A percentile compares a stretch with the other conserved stretches of the same genome.
These are phyloP conservation scores for Parnassius orleans DNA, from an alignment of 2,888 invertebrate genomes.

Conservation along the genomic window DNA sequence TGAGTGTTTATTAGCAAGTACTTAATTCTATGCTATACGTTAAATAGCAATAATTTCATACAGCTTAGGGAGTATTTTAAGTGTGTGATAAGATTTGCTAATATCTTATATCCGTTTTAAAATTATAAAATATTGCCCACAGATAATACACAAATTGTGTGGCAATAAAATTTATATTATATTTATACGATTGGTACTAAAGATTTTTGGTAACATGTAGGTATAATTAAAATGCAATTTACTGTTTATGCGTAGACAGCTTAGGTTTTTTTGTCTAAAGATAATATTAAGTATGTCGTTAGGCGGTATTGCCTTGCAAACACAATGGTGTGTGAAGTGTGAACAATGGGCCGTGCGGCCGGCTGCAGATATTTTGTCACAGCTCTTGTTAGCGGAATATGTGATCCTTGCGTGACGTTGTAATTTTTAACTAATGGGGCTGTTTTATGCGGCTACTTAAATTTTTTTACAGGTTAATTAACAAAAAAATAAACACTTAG, in stretches of 20 bases:
- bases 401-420: conserved; percentile 21
- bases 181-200: not conserved
- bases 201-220: not conserved
- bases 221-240: conserved; percentile 7
- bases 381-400: conserved; percentile 22
- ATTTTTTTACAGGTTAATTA: too few species aligned
- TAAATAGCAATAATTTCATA: not conserved
- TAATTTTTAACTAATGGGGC: not conserved
- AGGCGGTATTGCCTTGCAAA: conserved; percentile 17
- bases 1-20: not conserved
- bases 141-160: conserved; percentile 1
- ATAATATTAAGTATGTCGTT: not conserved
- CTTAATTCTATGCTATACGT: not conserved
- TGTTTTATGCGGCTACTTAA: not conserved
- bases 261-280: not conserved
- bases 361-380: conserved; percentile 12
- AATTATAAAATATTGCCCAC: conserved; percentile 6
- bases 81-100: conserved; percentile 11
- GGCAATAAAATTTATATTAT: not conserved
- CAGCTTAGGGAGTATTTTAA: conserved; percentile 1
- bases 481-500: too few species aligned
- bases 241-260: not conserved
- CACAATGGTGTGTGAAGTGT: conserved; percentile 25
- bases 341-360: conserved; percentile 26
- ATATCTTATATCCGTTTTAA: conserved; percentile 10